Evolutionary conservation across 2,888 invertebrate species (phyloP).

Genomic region (Eupeodes latifasciatus): DNA sequence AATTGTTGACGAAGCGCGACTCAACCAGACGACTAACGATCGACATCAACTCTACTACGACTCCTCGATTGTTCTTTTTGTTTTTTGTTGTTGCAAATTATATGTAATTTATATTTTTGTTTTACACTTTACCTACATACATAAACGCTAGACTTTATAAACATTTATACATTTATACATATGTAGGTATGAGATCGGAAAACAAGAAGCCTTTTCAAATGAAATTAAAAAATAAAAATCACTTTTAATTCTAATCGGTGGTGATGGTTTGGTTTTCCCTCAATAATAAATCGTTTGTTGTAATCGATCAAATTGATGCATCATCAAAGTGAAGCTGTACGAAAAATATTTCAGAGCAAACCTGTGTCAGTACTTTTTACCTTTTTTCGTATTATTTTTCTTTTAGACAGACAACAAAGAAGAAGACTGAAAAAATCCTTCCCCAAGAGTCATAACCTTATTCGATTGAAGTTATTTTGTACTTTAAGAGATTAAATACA

Average conservation of each 20-base stretch:
- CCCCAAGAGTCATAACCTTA: neutral
- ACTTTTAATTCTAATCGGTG: constrained; percentile 24
- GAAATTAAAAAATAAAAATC: constrained; percentile 35
- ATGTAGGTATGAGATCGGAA: neutral
- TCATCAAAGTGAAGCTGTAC: constrained; percentile 54
- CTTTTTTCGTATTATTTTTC: neutral
- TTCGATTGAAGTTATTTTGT: constrained; percentile 3
- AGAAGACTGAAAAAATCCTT: constrained; percentile 1
- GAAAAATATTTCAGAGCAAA: constrained; percentile 31
- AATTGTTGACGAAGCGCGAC: constrained; percentile 29
- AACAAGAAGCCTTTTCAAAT: constrained; percentile 16
- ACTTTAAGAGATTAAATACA: neutral
- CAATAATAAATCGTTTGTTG: neutral
- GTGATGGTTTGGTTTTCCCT: constrained; percentile 25
- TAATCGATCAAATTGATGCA: constrained; percentile 63
- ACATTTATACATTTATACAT: neutral
- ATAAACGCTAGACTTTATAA: neutral
- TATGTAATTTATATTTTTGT: constrained; percentile 15
- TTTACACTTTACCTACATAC: neutral
- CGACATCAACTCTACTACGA: neutral
- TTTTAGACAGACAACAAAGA: constrained; percentile 16
- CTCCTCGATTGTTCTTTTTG: constrained; percentile 34
- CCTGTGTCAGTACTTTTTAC: neutral
- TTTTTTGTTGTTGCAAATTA: constrained; percentile 15
- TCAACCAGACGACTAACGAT: neutral